These are phyloP conservation scores for Amphipyra berbera DNA, from an alignment of 2,888 invertebrate genomes.

Conservation along the genomic window DNA sequence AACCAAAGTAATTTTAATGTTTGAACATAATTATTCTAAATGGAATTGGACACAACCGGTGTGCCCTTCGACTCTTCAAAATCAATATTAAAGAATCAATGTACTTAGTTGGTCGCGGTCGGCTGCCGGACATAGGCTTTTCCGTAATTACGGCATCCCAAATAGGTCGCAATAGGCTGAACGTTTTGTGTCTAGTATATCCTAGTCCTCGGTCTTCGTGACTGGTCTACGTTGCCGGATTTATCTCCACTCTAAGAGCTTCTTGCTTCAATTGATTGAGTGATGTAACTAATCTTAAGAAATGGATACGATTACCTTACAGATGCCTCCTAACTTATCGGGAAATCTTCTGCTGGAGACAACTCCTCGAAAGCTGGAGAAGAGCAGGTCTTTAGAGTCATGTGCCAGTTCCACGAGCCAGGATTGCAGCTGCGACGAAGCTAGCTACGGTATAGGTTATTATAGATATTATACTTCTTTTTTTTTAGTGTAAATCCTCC, in stretches of 20 bases:
- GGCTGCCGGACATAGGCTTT: neutral
- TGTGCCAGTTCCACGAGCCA: constrained; percentile 50
- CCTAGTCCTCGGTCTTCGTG: no score
- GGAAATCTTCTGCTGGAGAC: constrained; percentile 68
- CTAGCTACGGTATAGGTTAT: constrained; percentile 74
- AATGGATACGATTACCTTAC: constrained; percentile 22
- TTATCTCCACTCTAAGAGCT: no score
- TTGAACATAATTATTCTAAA: neutral
- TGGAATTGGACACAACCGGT: neutral
- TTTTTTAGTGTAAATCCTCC: neutral
- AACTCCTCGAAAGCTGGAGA: constrained; percentile 59
- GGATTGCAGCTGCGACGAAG: constrained; percentile 67
- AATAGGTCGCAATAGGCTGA: no score
- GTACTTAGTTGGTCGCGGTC: neutral
- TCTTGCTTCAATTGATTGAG: no score
- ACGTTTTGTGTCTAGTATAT: no score
- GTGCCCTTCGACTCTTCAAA: neutral
- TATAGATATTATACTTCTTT: constrained; percentile 9
- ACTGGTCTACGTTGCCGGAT: no score
- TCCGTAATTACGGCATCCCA: neutral
- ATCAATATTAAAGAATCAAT: neutral
- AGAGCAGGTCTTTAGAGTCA: constrained; percentile 59
- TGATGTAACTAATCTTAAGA: neutral
- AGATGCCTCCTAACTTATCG: constrained; percentile 75
- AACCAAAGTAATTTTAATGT: neutral